Conservation (phyloP, 2,113 vertebrate species). For the Notothenia coriiceps region DNA sequence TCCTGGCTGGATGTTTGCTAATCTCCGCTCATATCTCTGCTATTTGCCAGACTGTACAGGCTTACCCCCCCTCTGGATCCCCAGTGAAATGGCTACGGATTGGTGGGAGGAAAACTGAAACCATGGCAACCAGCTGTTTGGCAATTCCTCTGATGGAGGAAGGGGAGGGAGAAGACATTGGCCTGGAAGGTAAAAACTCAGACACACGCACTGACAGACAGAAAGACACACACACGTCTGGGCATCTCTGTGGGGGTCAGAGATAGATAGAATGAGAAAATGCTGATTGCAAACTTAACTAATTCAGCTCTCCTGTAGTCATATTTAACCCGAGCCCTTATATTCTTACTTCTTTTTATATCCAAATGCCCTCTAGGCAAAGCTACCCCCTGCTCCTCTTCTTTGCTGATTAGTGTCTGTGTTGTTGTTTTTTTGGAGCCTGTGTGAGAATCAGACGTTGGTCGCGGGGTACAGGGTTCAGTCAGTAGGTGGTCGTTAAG, state of each 20-base stretch:
- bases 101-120: constrained; percentile 57
- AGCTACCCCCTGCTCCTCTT: constrained; percentile 2
- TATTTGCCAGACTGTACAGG: constrained; percentile 54
- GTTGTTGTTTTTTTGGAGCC: constrained; percentile 11
- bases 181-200: constrained; percentile 53
- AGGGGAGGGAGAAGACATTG: constrained; percentile 26
- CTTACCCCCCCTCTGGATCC: constrained; percentile 41
- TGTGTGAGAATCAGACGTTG: background rate
- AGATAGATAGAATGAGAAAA: background rate
- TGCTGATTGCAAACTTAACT: background rate
- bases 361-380: constrained; percentile 16
- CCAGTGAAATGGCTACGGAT: constrained; percentile 56
- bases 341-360: constrained; percentile 19
- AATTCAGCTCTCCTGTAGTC: background rate
- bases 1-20: constrained; percentile 56
- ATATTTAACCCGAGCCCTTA: constrained; percentile 5
- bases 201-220: constrained; percentile 15
- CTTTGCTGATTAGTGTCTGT: constrained; percentile 13
- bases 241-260: background rate
- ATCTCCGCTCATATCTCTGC: constrained; percentile 60
- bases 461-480: constrained; percentile 4
- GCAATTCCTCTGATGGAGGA: constrained; percentile 54
- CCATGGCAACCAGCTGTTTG: constrained; percentile 82
- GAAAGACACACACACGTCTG: constrained; percentile 18
- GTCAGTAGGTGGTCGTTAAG: constrained; percentile 20